Evolutionary conservation across 2,113 vertebrate genomes (phyloP).

Genomic region (Aythya baeri): DNA sequence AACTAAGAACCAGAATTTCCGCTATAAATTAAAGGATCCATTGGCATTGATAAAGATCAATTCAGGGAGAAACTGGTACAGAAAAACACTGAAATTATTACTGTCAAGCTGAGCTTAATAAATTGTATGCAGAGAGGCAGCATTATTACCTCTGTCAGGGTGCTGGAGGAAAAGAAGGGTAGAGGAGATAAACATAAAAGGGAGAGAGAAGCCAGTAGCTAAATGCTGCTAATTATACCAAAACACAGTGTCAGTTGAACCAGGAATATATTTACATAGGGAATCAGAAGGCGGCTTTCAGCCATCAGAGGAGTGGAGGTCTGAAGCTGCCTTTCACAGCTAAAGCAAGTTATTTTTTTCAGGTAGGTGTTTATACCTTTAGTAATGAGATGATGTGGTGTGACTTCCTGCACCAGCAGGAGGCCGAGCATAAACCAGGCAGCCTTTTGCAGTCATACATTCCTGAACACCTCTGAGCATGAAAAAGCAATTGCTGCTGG

Average conservation of each 20-base stretch:
- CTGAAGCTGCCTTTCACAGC: background rate
- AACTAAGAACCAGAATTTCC: background rate
- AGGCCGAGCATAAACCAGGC: background rate
- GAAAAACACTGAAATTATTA: background rate
- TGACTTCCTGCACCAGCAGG: background rate
- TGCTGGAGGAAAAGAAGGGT: background rate
- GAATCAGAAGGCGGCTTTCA: background rate
- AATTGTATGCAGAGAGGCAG: background rate
- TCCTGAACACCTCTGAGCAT: background rate
- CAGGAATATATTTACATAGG: background rate
- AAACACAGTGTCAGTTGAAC: background rate
- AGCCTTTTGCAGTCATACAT: background rate
- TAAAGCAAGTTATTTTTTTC: background rate
- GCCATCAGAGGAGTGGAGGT: background rate
- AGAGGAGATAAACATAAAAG: background rate
- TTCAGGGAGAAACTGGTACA: background rate
- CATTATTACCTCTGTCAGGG: background rate
- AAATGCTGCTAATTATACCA: background rate
- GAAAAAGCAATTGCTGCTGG: background rate
- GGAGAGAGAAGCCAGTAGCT: background rate
- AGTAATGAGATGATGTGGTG: background rate
- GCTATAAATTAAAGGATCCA: fast-evolving
- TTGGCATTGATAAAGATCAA: background rate
- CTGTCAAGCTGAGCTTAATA: background rate
- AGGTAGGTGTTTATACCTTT: background rate